Base-by-base conservation (phyloP, 2,888 invertebrate species). In the Tinea trinotella region DNA sequence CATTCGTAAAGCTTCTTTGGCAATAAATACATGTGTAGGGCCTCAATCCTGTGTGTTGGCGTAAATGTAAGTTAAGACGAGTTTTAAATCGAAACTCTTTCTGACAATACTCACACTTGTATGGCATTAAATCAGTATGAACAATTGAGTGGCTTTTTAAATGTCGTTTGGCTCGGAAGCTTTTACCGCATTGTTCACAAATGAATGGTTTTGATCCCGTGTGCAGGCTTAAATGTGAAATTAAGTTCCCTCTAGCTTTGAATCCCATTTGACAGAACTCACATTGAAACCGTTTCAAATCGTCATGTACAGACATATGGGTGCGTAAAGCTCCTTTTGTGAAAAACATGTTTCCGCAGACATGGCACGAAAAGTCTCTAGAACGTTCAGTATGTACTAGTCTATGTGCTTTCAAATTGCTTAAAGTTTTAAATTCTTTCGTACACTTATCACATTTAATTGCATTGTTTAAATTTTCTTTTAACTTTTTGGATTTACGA, bases 291-390 rank as follows among this genome's bases (percentile, higher is more conserved):
- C 78, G 84, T 49, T 78, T 83, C 0, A 68, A 64, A 0, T 82
- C 82, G 35, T 84, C 82, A 34, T 85, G 85, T 0, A 74, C 81
- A 54, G 70, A 62, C 70, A 85, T 78, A 52, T 85, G 85, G 0
- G 80, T 80, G 2, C 76, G 70, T 0, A 85, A 57, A 0, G 84
- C 76, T 0, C 85, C 85, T 66, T 84, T 84, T 0, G 82, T 84
- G 19, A 75, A 85, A 59, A 85, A 85, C 82, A 82, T 84, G 63
- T 85, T 85, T 0, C 85, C 85, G 3, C 85, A 85, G 0, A 84
- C 59, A 49, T 85, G 85, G 56, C 85, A 85, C 0, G 84, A 74
- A 44, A 81, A 85, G 12, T 85, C 74, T 59, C 80, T 63, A 7
- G 71, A 73, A 0, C 82, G 74, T 58, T 84, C 83, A 53, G 81